phyloP scores from a whole-genome alignment of 2,797 vertebrate species.

The Molossus alvarezi region DNA sequence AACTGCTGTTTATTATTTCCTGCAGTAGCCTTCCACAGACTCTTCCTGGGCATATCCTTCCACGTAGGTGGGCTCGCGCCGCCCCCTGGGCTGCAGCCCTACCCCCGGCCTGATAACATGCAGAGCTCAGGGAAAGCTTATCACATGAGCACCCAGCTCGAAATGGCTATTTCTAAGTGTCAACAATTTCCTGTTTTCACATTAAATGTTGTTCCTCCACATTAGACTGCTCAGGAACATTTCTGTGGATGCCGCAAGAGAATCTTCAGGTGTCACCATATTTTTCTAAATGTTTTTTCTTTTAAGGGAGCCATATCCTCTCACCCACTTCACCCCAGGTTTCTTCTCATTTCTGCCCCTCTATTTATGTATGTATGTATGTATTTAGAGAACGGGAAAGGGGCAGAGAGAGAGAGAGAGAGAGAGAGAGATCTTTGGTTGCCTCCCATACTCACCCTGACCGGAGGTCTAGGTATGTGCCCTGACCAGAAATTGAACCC shows the following conservation, averaged over 20 bases:
- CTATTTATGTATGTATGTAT: neutral
- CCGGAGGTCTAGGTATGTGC: too few species aligned
- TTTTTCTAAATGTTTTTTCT: neutral
- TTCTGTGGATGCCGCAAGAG: neutral
- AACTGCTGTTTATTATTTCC: neutral
- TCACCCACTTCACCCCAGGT: neutral
- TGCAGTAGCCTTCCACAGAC: neutral
- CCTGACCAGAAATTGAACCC: too few species aligned
- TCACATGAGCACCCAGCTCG: neutral
- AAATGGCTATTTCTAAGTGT: neutral
- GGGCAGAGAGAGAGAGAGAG: too few species aligned
- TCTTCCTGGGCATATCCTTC: neutral
- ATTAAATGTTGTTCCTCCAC: neutral
- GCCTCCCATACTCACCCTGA: too few species aligned
- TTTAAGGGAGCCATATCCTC: neutral
- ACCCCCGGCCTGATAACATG: accelerated
- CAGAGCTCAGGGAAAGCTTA: neutral
- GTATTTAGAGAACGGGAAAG: too few species aligned
- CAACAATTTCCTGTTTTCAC: neutral
- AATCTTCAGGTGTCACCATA: neutral
- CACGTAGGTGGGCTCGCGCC: too few species aligned
- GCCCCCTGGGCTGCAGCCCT: too few species aligned
- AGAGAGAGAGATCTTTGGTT: too few species aligned
- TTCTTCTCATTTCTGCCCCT: neutral
- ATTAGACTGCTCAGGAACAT: neutral